Percentiles rank a stretch among this genome's conserved stretches.
Conservation (phyloP, 2,888 invertebrate genomes). For the Agrilus mali region DNA sequence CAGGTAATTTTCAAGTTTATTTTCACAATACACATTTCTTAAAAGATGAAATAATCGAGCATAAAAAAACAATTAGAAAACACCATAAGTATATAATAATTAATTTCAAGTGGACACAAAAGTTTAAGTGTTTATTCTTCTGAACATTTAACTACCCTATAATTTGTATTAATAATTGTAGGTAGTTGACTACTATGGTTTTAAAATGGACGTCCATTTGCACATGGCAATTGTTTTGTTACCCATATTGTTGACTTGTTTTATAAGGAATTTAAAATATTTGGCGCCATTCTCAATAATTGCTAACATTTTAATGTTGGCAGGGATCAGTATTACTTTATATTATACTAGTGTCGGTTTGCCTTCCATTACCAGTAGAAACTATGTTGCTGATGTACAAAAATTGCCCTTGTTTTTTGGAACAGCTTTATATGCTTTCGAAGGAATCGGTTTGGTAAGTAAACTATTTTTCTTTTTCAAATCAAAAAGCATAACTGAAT, state of each 20-base stretch:
- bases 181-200: slow-evolving; percentile 54
- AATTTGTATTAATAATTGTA: slow-evolving; percentile 27
- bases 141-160: not conserved
- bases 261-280: slow-evolving; percentile 64
- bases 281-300: slow-evolving; percentile 66
- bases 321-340: slow-evolving; percentile 65
- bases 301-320: slow-evolving; percentile 64
- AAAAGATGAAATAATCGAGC: too few species aligned
- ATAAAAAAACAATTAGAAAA: too few species aligned
- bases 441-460: slow-evolving; percentile 82
- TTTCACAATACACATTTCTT: too few species aligned
- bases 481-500: too few species aligned
- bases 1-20: slow-evolving; percentile 39
- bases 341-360: slow-evolving; percentile 63
- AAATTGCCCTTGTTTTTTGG: slow-evolving; percentile 82
- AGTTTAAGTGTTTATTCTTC: not conserved
- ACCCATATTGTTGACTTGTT: slow-evolving; percentile 59
- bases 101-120: too few species aligned
- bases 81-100: too few species aligned
- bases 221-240: slow-evolving; percentile 63
- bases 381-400: slow-evolving; percentile 45
- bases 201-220: slow-evolving; percentile 49
- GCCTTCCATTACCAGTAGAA: slow-evolving; percentile 47
- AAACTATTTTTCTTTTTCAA: not conserved
- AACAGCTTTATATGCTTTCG: slow-evolving; percentile 92